Base-by-base conservation (phyloP, 2,113 vertebrate genomes). In the Cardinalis cardinalis region DNA sequence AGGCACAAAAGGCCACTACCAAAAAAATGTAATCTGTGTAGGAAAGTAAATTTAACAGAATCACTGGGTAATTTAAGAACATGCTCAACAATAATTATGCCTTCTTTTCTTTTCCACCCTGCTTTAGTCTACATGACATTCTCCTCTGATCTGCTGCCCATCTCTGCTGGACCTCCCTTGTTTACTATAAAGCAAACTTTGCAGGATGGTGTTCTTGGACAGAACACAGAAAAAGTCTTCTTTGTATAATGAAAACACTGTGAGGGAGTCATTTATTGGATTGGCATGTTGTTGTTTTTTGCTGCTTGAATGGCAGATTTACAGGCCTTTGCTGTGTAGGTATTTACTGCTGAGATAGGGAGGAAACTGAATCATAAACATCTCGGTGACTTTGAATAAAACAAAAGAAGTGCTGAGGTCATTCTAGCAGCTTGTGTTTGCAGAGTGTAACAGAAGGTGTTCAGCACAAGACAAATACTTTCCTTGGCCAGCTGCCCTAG, bases 241-340 rank as follows among this genome's bases (percentile, higher is more conserved):
- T 90, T 95, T 91, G 70, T 93, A 20, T 92, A 96, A 95, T 84
- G 91, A 95, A 97, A 94, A 74, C 77, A 83, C 61, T 85, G 52
- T 56, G 78, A 96, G 64, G 79, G 91, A 96, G 90, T 97, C 31
- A 80, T 94, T 97, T 90, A 88, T 89, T 96, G 94, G 79, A 94
- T 93, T 96, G 92, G 87, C 80, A 82, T 88, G 82, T 88, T 89
- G 80, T 34, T 94, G 85, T 76, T 97, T 96, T 96, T 96, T 92
- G 87, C 88, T 88, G 52, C 52, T 87, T 93, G 92, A 97, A 93
- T 76, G 95, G 92, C 94, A 97, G 96, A 96, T 97, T 97, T 97
- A 95, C 56, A 85, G 49, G 87, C 80, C 53, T 96, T 94, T 78
- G 36, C 73, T 34, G 4, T 6, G 7, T 63, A 77, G 73, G 74